Base-by-base conservation (phyloP, 1,140 invertebrate genomes). In the Schmidtea mediterranea region DNA sequence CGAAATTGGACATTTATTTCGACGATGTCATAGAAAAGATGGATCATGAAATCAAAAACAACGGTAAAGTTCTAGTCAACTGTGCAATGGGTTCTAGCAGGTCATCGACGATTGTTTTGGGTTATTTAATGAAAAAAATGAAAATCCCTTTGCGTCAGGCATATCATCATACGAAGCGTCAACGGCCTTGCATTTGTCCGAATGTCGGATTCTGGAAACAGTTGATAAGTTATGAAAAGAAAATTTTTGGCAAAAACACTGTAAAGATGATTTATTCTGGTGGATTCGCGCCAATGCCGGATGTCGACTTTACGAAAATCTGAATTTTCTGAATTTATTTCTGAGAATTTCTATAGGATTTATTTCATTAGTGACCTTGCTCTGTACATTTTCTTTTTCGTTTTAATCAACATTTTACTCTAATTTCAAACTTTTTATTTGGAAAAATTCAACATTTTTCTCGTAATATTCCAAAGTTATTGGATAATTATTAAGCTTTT, bases 161-260 rank as follows among this genome's bases (percentile, higher is more conserved):
- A 1, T 86, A 80, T 63, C 66, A 73, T 22, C 75, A 78, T 57
- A 72, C 83, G 1, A 73, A 75, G 54, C 58, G 64, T 1, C 57
- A 65, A 36, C 64, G 83, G 51, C 74, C 77, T 1, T 76, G 80
- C 59, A 77, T 87, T 48, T 73, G 77, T 55, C 83, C 83, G 0
- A 90, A 90, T 61, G 74, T 76, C 8, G 80, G 80, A 9, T 90
- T 90, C 69, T 83, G 83, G 71, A 71, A 74, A 46, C 83, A 89
- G 61, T 69, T 90, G 18, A 65, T 74, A 10, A 66, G 71, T 69
- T 89, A 55, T 56, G 83, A 89, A 62, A 68, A 73, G 46, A 66
- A 72, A 38, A 56, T 80, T 1, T 58, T 58, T 70, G 72, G 61
- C n/a, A 41, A 55, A 10, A 62, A 53, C 43, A 54, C 56, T 18